Evolutionary conservation across 2,113 vertebrate species (phyloP).

Genomic region (Ammodytes marinus): DNA sequence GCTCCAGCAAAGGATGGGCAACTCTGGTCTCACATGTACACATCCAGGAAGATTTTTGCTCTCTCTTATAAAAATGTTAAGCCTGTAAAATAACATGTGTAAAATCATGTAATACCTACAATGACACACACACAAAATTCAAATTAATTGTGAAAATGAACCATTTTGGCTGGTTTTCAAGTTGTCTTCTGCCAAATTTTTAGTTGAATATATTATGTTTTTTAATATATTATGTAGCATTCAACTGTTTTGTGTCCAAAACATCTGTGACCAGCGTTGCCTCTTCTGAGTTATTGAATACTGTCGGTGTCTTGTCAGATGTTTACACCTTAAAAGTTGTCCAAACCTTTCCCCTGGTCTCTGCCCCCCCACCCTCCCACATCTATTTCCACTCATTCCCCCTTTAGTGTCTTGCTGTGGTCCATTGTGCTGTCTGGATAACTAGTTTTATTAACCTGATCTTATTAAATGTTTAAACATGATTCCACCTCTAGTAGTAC

Average conservation of each 20-base stretch:
- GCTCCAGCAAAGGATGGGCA: conserved; percentile 65
- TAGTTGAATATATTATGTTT: not conserved
- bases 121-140: not conserved
- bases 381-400: conserved; percentile 38
- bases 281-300: conserved; percentile 55
- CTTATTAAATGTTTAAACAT: conserved; percentile 26
- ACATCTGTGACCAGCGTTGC: conserved; percentile 73
- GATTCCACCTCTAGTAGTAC: not conserved
- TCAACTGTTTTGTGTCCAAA: conserved; percentile 7
- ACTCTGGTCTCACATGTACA: conserved; percentile 64
- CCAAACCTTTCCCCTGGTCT: conserved; percentile 34
- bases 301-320: conserved; percentile 47
- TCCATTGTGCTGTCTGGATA: conserved; percentile 78
- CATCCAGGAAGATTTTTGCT: not conserved
- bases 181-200: not conserved
- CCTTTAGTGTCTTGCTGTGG: conserved; percentile 72
- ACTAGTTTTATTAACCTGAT: conserved; percentile 40
- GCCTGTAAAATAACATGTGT: not conserved
- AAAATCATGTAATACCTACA: not conserved
- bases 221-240: not conserved
- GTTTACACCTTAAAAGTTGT: conserved; percentile 52
- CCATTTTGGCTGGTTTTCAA: not conserved
- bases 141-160: not conserved
- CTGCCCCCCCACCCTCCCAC: conserved; percentile 13
- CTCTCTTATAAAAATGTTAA: no score